phyloP scores from a whole-genome alignment of 2,797 vertebrate genomes.

The Atherinosoma microstoma region DNA sequence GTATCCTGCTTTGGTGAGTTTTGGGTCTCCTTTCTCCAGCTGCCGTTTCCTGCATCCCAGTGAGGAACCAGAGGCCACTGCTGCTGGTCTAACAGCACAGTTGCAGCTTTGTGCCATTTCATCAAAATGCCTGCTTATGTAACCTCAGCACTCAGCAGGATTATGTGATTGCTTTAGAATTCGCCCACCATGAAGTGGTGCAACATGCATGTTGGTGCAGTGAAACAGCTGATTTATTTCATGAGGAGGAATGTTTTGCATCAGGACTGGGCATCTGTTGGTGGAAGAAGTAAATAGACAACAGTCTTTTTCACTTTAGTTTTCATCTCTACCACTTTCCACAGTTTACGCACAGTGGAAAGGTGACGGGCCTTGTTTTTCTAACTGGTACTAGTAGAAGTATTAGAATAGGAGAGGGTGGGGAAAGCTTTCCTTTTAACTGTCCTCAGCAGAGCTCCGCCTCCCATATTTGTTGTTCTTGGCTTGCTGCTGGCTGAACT shows the following conservation, averaged over 20 bases:
- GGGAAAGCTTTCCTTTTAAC: constrained; percentile 74
- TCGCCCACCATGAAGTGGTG: constrained; percentile 17
- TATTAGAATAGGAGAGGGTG: constrained; percentile 49
- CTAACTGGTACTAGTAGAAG: constrained; percentile 60
- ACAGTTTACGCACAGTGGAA: constrained; percentile 30
- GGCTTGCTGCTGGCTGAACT: constrained; percentile 57
- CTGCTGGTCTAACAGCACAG: constrained; percentile 37
- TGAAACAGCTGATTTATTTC: constrained; percentile 20
- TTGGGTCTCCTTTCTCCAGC: constrained; percentile 22
- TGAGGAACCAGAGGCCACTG: constrained; percentile 26
- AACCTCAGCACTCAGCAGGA: constrained; percentile 51
- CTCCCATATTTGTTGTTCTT: constrained; percentile 78
- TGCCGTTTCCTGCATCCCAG: constrained; percentile 35
- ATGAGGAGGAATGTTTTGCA: not conserved
- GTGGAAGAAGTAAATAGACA: not conserved
- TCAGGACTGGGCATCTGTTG: not conserved
- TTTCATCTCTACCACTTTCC: constrained; percentile 29
- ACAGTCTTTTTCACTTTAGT: constrained; percentile 15
- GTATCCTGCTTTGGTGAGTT: constrained; percentile 87
- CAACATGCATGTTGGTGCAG: constrained; percentile 11
- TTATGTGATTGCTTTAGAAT: constrained; percentile 44
- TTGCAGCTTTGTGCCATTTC: constrained; percentile 52
- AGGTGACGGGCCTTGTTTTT: constrained; percentile 65
- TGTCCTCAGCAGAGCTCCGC: constrained; percentile 69
- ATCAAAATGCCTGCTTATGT: constrained; percentile 60